Conservation (phyloP, 2,888 invertebrate species). For the Eurytoma adleriae region DNA sequence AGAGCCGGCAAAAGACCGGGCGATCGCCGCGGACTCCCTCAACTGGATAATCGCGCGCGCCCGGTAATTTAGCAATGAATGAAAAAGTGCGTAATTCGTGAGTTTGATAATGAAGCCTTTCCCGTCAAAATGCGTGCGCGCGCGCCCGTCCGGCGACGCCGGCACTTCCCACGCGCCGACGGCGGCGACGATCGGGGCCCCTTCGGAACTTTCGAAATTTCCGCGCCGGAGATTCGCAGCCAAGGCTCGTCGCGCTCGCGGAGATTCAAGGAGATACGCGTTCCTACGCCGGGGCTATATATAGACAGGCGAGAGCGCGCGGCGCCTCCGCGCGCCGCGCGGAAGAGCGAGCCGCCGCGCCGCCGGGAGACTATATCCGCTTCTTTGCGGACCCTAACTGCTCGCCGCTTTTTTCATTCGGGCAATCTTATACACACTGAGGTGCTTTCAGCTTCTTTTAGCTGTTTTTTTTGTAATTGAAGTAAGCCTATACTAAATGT, state of each 20-base stretch:
- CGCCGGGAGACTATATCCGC: too few relatives aligned
- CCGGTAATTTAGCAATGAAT: conserved; percentile 63
- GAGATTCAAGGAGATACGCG: conserved; percentile 23
- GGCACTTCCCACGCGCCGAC: conserved; percentile 59
- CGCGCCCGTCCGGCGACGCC: conserved; percentile 42
- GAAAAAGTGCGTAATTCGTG: conserved; percentile 62
- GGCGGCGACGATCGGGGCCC: not conserved
- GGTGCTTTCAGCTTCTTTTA: too few relatives aligned
- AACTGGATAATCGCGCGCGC: conserved; percentile 62
- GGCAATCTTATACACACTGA: not conserved
- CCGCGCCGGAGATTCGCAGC: conserved; percentile 37
- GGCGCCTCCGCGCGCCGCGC: conserved; percentile 24
- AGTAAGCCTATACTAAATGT: too few relatives aligned
- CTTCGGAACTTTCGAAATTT: conserved; percentile 50
- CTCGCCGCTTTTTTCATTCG: not conserved
- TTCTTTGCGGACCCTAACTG: not conserved
- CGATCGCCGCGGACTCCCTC: conserved; percentile 46
- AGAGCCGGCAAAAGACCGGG: conserved; percentile 44
- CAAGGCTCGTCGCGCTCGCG: not conserved
- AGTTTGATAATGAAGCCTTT: conserved; percentile 61
- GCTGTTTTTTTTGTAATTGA: too few relatives aligned
- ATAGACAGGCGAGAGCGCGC: not conserved
- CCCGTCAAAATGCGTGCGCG: conserved; percentile 48
- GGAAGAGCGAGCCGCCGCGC: not conserved
- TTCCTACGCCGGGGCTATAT: conserved; percentile 18